Evolutionary conservation across 2,888 invertebrate genomes (phyloP), one percentile per base, ranked within the genome.

Genomic region (Stenolophus ochropezus): DNA sequence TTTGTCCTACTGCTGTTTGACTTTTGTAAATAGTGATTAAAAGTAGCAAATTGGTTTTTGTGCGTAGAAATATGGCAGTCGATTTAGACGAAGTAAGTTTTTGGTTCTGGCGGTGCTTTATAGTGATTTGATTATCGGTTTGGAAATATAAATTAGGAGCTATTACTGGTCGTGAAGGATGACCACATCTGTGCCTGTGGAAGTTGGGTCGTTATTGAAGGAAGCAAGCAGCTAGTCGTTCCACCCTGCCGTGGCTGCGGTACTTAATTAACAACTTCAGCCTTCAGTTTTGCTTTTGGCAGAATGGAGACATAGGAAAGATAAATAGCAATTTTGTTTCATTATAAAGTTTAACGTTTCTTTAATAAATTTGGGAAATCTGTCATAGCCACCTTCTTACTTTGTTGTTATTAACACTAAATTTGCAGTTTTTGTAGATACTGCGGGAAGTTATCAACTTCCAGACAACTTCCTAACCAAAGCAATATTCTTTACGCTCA

Each of bases 251-350:
- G 6, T 2, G 11, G 33, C 33, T 1, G 33, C 33, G 33, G 33
- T 42, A 11, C 33, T 42, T 42, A 42, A 42, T 42, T 42, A 42
- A 42, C 33, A 42, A 42, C 33, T 42, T 42, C 33, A 42, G 33
- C 33, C 33, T 42, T 42, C 33, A 42, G 33, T 42, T 42, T 42
- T 42, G 33, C 33, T 42, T 42, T 42, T 42, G 33, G 33, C 33
- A 42, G 33, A 42, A 42, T 42, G 33, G 33, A 42, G 33, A 14
- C 16, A 53, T 53, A 53, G 18, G 51, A 16, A 16, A 18, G 51
- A 53, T 53, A 53, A 53, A 53, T 53, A 53, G 51, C 51, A 53
- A 53, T 53, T 14, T 53, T 53, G 16, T 53, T 53, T 53, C 51
- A 53, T 53, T 53, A 53, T 6, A 53, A 53, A 53, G 16, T 53